phyloP scores from a whole-genome alignment of 2,797 vertebrate genomes.

The Xerus rutilus region DNA sequence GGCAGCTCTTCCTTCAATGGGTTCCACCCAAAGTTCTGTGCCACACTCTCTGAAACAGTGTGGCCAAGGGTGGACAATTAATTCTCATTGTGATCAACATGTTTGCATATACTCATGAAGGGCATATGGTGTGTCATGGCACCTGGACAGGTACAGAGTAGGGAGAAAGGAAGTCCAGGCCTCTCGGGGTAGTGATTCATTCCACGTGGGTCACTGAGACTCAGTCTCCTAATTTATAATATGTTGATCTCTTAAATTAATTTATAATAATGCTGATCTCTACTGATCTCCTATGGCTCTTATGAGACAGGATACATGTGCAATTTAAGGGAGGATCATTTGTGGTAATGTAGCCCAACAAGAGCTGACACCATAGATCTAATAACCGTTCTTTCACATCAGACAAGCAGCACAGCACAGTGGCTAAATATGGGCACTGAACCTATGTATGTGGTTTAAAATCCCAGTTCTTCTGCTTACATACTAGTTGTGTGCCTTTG shows the following conservation, averaged over 20 bases:
- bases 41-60: neutral
- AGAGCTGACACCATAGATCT: neutral
- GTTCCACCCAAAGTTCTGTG: neutral
- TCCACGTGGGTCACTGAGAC: neutral
- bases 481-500: neutral
- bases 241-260: too few species aligned
- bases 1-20: neutral
- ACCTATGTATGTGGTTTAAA: neutral
- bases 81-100: neutral
- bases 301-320: neutral
- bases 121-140: fast-evolving
- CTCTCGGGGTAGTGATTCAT: neutral
- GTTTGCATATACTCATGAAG: neutral
- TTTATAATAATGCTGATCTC: neutral
- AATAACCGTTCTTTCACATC: neutral
- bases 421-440: fast-evolving
- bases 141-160: neutral
- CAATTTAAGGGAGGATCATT: neutral
- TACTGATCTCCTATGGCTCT: neutral
- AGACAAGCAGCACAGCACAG: neutral
- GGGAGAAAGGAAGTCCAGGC: neutral
- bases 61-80: neutral
- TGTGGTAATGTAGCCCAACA: fast-evolving
- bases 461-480: neutral
- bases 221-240: neutral